Conservation (phyloP, 2,113 vertebrate genomes). For the Nematolebias whitei region DNA sequence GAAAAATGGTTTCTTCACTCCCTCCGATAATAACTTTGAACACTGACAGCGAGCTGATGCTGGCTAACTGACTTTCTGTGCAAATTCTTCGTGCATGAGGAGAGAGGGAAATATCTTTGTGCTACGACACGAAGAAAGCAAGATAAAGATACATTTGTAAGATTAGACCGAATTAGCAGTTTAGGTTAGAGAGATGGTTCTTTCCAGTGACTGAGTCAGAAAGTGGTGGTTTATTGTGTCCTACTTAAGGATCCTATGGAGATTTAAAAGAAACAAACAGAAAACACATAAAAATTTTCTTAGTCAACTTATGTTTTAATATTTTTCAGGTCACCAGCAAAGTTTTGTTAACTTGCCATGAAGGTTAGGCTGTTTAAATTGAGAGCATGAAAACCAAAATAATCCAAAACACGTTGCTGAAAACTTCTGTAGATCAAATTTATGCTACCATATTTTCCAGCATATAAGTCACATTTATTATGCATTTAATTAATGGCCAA, state of each 20-base stretch:
- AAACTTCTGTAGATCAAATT: too few relatives aligned
- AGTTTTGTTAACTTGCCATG: too few relatives aligned
- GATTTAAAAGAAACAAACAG: neutral
- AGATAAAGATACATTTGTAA: constrained; percentile 8
- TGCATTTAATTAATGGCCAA: too few relatives aligned
- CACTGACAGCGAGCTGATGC: constrained; percentile 40
- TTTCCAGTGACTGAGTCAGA: constrained; percentile 1
- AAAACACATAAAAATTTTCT: neutral
- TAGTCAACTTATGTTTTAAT: neutral
- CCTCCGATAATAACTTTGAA: constrained; percentile 59
- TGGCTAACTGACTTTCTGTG: constrained; percentile 30
- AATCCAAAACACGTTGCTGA: too few relatives aligned
- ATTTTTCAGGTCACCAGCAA: neutral
- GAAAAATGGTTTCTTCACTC: constrained; percentile 53
- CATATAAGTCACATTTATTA: too few relatives aligned
- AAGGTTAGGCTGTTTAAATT: too few relatives aligned
- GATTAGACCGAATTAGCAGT: constrained; percentile 6
- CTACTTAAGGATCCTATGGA: neutral
- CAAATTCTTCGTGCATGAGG: constrained; percentile 37
- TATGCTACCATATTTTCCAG: too few relatives aligned
- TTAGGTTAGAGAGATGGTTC: neutral
- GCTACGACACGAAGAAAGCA: constrained; percentile 12
- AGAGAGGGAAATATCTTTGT: constrained; percentile 29
- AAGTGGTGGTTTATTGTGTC: constrained; percentile 6
- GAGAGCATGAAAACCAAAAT: too few relatives aligned